Evolutionary conservation across 2,113 vertebrate genomes (phyloP).

Genomic region (Orthochromis indermauri): DNA sequence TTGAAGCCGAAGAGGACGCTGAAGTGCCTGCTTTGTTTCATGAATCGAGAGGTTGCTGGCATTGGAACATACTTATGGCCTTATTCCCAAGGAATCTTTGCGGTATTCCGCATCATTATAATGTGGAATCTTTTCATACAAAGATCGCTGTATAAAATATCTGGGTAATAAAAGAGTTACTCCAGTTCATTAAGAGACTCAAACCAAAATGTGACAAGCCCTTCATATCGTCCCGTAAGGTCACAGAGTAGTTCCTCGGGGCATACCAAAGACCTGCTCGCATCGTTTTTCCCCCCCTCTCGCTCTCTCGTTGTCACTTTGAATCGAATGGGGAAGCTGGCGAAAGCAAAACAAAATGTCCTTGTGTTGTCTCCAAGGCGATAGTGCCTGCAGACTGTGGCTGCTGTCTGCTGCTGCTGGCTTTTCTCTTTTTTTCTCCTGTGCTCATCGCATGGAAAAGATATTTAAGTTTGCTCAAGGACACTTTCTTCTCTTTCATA

Average conservation of each 20-base stretch:
- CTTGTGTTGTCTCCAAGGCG: constrained; percentile 60
- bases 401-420: constrained; percentile 23
- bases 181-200: neutral
- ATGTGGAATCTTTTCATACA: neutral
- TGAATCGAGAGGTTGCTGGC: neutral
- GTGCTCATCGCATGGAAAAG: constrained; percentile 35
- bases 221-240: constrained; percentile 9
- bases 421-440: neutral
- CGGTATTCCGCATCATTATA: neutral
- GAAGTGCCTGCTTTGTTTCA: neutral
- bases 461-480: constrained; percentile 59
- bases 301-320: constrained; percentile 17
- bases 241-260: neutral
- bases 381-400: constrained; percentile 32
- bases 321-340: constrained; percentile 32
- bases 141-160: neutral
- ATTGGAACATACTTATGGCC: neutral
- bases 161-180: neutral
- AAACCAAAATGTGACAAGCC: neutral
- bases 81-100: neutral
- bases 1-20: neutral
- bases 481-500: neutral
- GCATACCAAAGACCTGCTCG: constrained; percentile 15
- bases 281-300: neutral
- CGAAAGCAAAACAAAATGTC: constrained; percentile 61